Evolutionary conservation across 2,797 vertebrate species (phyloP).

Genomic region (Tenualosa thibaudeaui): DNA sequence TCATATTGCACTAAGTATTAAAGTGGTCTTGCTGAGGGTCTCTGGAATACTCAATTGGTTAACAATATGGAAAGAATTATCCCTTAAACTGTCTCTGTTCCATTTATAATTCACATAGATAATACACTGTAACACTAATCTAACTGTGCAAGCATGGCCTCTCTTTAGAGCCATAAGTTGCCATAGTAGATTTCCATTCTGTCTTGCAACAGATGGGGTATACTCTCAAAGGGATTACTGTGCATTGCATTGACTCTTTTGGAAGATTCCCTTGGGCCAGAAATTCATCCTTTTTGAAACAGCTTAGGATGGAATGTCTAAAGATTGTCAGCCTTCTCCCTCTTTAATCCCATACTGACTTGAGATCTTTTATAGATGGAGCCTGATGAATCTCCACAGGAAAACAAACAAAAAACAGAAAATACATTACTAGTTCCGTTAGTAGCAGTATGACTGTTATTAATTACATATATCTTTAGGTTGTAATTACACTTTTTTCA

Average conservation of each 20-base stretch:
- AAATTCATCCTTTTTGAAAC: not conserved
- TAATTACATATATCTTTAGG: not conserved
- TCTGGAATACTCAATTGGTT: slow-evolving; percentile 7
- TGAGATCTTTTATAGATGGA: not conserved
- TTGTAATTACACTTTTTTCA: not conserved
- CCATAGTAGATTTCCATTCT: slow-evolving; percentile 12
- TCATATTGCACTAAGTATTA: slow-evolving; percentile 38
- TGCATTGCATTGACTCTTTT: not conserved
- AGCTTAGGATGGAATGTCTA: slow-evolving; percentile 1
- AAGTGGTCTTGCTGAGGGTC: slow-evolving; percentile 11
- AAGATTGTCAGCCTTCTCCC: not conserved
- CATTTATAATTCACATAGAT: not conserved
- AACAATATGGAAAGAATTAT: not conserved
- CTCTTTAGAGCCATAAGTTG: not conserved
- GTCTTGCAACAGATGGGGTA: not conserved
- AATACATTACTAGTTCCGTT: not conserved
- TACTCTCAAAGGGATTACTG: not conserved
- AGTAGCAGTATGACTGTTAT: not conserved
- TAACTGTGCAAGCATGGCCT: not conserved
- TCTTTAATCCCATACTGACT: not conserved
- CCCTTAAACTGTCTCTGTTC: not conserved
- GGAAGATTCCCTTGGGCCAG: not conserved
- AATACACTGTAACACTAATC: not conserved
- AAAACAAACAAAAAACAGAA: not conserved
- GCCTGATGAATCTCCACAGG: too few species aligned